Conservation (phyloP, 1,140 invertebrate species). For the Acarapis woodi region DNA sequence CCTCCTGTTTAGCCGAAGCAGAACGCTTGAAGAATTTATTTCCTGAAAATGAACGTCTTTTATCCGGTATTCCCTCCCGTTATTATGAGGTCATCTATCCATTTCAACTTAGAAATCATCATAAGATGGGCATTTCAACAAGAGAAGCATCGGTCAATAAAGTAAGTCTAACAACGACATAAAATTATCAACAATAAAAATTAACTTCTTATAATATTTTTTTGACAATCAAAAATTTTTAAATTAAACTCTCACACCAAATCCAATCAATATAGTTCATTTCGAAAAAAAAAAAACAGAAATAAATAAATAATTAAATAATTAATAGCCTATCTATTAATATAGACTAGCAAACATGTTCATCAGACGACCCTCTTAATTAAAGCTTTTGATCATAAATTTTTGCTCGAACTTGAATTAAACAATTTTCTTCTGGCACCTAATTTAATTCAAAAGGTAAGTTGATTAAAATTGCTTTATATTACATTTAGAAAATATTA, state of each 20-base stretch:
- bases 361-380: constrained; percentile 73
- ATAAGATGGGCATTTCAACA: constrained; percentile 61
- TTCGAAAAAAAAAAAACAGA: neutral
- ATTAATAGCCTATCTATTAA: constrained; percentile 1
- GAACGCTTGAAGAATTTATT: constrained; percentile 13
- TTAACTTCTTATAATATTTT: neutral
- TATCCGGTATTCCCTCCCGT: constrained; percentile 54
- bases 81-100: constrained; percentile 84
- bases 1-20: constrained; percentile 9
- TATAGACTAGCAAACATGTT: constrained; percentile 61
- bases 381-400: constrained; percentile 83
- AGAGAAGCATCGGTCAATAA: constrained; percentile 20
- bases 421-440: constrained; percentile 28
- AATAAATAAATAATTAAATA: too few species aligned
- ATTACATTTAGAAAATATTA: too few species aligned
- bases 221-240: constrained; percentile 2
- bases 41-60: constrained; percentile 51
- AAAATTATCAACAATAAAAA: neutral
- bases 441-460: constrained; percentile 47
- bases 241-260: neutral
- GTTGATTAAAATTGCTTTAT: too few species aligned
- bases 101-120: constrained; percentile 65
- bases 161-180: constrained; percentile 13
- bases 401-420: constrained; percentile 72
- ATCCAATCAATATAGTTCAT: neutral